Conservation (phyloP, 2,113 vertebrate species). For the Myotis lucifugus region DNA sequence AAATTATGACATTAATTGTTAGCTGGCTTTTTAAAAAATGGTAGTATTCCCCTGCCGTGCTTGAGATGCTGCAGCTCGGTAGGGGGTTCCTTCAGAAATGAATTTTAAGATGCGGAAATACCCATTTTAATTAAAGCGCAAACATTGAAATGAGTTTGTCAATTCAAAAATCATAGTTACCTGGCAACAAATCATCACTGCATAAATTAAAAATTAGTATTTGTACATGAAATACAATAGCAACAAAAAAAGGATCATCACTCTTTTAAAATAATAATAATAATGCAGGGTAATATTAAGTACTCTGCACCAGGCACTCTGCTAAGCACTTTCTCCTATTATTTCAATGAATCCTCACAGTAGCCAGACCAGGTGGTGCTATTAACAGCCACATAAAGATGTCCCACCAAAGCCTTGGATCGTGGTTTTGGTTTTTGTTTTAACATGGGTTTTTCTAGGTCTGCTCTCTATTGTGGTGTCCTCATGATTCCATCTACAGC, state of each 20-base stretch:
- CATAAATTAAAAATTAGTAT: constrained; percentile 83
- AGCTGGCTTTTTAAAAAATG: constrained; percentile 48
- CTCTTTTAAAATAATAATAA: constrained; percentile 21
- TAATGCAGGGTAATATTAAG: constrained; percentile 35
- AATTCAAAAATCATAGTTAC: constrained; percentile 68
- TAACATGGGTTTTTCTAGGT: neutral
- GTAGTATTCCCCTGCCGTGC: constrained; percentile 56
- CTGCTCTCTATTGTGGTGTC: neutral
- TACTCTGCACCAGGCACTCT: neutral
- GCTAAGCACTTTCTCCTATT: neutral
- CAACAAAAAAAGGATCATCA: neutral
- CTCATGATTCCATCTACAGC: neutral
- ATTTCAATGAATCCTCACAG: neutral
- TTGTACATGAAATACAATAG: constrained; percentile 79
- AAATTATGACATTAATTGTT: constrained; percentile 72
- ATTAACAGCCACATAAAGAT: neutral
- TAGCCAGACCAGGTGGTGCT: neutral
- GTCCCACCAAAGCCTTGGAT: neutral
- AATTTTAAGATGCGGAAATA: constrained; percentile 77
- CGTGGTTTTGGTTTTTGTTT: neutral
- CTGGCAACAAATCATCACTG: constrained; percentile 63
- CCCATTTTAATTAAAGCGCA: constrained; percentile 83
- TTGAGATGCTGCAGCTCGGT: constrained; percentile 55
- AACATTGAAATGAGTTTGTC: constrained; percentile 73
- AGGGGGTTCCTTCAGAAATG: constrained; percentile 76